These are phyloP conservation scores for Syrmaticus mikado DNA, from an alignment of 2,113 vertebrate genomes.

Conservation along the genomic window DNA sequence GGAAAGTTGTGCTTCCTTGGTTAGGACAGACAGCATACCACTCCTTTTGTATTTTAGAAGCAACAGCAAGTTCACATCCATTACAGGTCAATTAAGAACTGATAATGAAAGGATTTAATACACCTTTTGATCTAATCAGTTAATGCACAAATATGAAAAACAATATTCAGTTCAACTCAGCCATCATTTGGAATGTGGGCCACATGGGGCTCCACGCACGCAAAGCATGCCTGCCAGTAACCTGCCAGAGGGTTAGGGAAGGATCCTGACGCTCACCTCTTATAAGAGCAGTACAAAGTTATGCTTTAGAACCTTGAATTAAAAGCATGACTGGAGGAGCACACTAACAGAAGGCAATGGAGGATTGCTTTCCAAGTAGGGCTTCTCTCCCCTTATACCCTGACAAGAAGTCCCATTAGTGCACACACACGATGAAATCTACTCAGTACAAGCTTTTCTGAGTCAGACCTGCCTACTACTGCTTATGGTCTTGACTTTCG, in stretches of 20 bases:
- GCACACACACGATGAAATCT: background rate
- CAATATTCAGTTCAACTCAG: background rate
- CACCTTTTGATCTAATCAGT: background rate
- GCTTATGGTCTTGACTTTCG: no score
- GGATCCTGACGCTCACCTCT: background rate
- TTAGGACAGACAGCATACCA: background rate
- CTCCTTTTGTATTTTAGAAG: accelerated
- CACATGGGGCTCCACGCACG: accelerated
- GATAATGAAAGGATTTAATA: background rate
- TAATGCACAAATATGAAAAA: background rate
- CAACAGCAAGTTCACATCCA: background rate
- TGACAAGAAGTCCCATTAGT: background rate
- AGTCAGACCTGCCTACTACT: background rate
- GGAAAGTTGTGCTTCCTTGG: accelerated
- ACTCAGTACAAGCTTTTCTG: background rate
- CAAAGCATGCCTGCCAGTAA: background rate
- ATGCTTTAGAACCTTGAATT: background rate
- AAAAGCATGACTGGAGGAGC: background rate
- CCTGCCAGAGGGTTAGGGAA: background rate
- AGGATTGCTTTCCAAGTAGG: accelerated
- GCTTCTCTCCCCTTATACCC: background rate
- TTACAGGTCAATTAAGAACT: background rate
- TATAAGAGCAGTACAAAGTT: background rate
- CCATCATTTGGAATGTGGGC: background rate
- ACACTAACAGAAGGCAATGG: background rate